Evolutionary conservation across 2,113 vertebrate species (phyloP), one percentile per base, ranked within the genome.

Genomic region (Phalacrocorax pelagicus): DNA sequence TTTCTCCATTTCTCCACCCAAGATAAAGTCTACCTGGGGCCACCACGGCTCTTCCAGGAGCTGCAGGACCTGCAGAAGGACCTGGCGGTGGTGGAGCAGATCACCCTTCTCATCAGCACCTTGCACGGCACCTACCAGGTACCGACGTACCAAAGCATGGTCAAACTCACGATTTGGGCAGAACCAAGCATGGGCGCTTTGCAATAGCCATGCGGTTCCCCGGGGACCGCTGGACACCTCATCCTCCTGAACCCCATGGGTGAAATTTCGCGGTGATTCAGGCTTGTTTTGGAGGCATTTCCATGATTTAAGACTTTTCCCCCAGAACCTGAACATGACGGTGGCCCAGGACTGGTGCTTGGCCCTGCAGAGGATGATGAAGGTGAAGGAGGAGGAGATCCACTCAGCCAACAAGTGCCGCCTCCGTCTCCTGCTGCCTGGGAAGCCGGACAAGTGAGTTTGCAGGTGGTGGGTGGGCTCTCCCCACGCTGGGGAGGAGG

Each of bases 331-430:
- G 97, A 99, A 99, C 98, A 99, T 99, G 97, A 98, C 99, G 0
- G 99, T 99, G 94, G 99, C 99, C 8, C 99, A 99, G 88, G 99
- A 99, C 96, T 99, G 99, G 99, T 99, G 99, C 97, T 96, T 99
- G 97, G 99, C 99, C 19, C 98, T 99, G 93, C 99, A 99, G 98
- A 98, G 99, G 95, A 98, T 99, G 86, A 98, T 99, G 97, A 98
- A 98, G 72, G 99, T 99, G 90, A 99, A 99, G 97, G 99, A 99
- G 82, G 99, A 99, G 72, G 99, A 99, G 96, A 99, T 99, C 96
- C 99, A 99, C 94, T 99, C 99, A 0, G 99, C 99, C 87, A 99
- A 99, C 98, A 99, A 99, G 94, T 99, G 99, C 94, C 99, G 99
- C 52, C 98, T 99, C 59, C 98, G 99, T 40, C 98, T 99, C 70